Conservation (phyloP, 2,888 invertebrate genomes). For the Anoplius nigerrimus region DNA sequence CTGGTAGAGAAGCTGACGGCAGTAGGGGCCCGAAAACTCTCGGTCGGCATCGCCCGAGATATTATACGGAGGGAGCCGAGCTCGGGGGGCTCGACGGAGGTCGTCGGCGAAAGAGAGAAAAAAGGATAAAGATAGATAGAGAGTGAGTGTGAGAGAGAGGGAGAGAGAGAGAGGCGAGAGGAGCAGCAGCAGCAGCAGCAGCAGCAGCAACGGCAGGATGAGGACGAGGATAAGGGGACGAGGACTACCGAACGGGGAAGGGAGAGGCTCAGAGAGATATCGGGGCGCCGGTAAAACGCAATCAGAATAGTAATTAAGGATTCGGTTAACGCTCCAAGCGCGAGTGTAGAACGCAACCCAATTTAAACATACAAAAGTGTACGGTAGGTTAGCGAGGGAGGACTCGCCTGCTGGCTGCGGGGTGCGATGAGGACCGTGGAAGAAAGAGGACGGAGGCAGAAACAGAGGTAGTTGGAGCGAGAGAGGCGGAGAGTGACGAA, state of each 20-base stretch:
- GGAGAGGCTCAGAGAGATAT: slow-evolving; percentile 35
- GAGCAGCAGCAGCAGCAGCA: slow-evolving; percentile 9
- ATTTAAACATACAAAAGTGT: slow-evolving; percentile 68
- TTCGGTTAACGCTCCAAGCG: slow-evolving; percentile 67
- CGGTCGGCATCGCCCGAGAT: slow-evolving; percentile 36
- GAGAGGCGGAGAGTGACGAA: slow-evolving; percentile 11
- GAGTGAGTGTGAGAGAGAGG: neutral
- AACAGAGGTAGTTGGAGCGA: slow-evolving; percentile 18
- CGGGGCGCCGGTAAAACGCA: slow-evolving; percentile 56
- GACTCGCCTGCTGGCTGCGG: slow-evolving; percentile 25
- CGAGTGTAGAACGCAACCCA: slow-evolving; percentile 68
- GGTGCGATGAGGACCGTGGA: slow-evolving; percentile 16
- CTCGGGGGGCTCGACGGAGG: neutral
- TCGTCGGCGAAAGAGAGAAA: neutral
- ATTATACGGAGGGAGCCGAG: slow-evolving; percentile 32
- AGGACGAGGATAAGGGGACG: neutral
- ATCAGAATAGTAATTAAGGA: slow-evolving; percentile 72
- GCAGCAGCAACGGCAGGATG: neutral
- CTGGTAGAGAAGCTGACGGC: neutral
- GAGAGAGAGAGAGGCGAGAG: neutral
- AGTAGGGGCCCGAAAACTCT: slow-evolving; percentile 1
- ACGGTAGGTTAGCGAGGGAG: slow-evolving; percentile 57
- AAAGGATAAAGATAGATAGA: neutral
- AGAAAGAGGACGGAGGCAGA: slow-evolving; percentile 30
- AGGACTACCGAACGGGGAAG: slow-evolving; percentile 6